phyloP scores from a whole-genome alignment of 1,140 invertebrate species.

The Diorhabda elongata region DNA sequence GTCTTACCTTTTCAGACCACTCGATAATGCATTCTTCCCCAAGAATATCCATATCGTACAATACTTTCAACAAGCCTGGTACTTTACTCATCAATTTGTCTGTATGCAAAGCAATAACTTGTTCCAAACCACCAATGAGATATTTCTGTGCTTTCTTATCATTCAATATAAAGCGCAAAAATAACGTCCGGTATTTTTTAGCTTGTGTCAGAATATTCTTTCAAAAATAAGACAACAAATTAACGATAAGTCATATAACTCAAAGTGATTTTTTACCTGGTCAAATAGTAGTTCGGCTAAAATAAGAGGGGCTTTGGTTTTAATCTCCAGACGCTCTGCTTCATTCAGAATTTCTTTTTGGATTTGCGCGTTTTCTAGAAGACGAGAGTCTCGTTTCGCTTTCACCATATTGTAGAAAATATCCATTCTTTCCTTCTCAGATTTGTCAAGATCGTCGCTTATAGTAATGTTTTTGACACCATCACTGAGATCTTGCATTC shows the following conservation, averaged over 20 bases:
- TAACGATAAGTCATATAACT: background rate
- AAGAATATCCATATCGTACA: constrained; percentile 94
- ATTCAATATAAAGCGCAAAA: constrained; percentile 83
- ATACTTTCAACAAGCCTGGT: constrained; percentile 83
- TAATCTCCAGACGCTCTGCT: constrained; percentile 93
- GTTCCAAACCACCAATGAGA: constrained; percentile 91
- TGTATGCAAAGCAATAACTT: constrained; percentile 81
- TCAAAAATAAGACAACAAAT: constrained; percentile 6
- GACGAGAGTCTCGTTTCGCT: constrained; percentile 62
- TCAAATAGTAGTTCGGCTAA: constrained; percentile 91
- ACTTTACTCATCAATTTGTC: constrained; percentile 80
- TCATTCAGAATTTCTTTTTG: constrained; percentile 88
- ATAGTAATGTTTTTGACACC: constrained; percentile 93
- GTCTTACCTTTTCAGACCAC: constrained; percentile 81
- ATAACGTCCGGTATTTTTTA: constrained; percentile 58
- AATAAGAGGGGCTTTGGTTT: constrained; percentile 88
- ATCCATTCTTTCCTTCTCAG: constrained; percentile 92
- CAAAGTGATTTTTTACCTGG: constrained; percentile 61
- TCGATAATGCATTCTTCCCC: constrained; percentile 92
- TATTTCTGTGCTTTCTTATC: constrained; percentile 92
- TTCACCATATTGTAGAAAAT: constrained; percentile 89
- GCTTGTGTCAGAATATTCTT: constrained; percentile 34
- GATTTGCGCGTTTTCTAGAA: constrained; percentile 56
- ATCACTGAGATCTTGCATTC: constrained; percentile 83
- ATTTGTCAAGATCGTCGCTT: constrained; percentile 94